Evolutionary conservation across 2,113 vertebrate species (phyloP), one percentile per base, ranked within the genome.

Genomic region (Psettodes erumei): DNA sequence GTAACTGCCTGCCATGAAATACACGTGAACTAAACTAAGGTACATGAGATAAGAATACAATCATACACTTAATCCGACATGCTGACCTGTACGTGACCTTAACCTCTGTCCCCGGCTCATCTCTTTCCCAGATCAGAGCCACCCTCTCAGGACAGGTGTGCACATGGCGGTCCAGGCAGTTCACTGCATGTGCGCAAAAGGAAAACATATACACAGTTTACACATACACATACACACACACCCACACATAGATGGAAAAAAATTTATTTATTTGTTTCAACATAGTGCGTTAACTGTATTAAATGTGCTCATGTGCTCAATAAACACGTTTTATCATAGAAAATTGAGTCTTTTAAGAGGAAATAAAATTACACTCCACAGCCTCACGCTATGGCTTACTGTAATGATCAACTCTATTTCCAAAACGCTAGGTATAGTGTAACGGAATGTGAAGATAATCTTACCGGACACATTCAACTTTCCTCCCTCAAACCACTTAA

Each of bases 71-170:
- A 62, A 48, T 33, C 3, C 5, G 51, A 32, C 0, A 27, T n/a
- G 35, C 78, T 54, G 81, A 99, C 98, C 96, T 93, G 93, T 99
- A 99, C 0, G 97, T 98, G 88, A 98, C 85, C 47, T 89, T 92
- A 82, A 96, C 95, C 85, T 96, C 96, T 10, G 95, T 96, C 53
- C 96, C 96, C 6, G 93, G 95, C 50, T 99, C 96, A 70, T 99
- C 97, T 74, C 91, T 95, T 91, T 99, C 98, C 98, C 98, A 99
- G 55, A 99, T 96, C 86, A 99, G 93, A 63, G 97, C 98, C 28
- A 97, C 84, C 75, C 90, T 95, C 77, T 98, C 84, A 0, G 98
- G 97, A 83, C 91, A 91, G 54, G 90, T 94, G 72, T 89, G 92
- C 0, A 95, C 96, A 0, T 99, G 97, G 5, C 93, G 95, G 85